phyloP scores from a whole-genome alignment of 2,113 vertebrate genomes.

The Trichomycterus rosablanca region DNA sequence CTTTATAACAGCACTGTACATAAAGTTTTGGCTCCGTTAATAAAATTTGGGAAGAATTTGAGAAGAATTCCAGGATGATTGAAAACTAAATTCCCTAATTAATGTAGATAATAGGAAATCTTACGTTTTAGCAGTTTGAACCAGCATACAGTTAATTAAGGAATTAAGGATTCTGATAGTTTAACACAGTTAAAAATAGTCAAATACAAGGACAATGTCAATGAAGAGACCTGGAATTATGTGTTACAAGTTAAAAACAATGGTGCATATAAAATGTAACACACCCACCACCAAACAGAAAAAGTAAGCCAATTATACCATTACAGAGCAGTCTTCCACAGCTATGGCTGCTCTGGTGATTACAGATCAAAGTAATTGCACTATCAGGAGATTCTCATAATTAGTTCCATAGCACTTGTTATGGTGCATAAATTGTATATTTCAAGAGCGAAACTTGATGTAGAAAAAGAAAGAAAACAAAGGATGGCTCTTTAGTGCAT shows the following conservation, averaged over 20 bases:
- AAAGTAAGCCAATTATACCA: slow-evolving; percentile 48
- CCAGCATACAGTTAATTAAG: no score
- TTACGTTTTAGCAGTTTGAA: no score
- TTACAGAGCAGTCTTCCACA: slow-evolving; percentile 54
- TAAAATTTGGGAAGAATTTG: no score
- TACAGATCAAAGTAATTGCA: slow-evolving; percentile 69
- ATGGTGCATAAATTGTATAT: slow-evolving; percentile 49
- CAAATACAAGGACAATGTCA: no score
- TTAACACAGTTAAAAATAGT: no score
- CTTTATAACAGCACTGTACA: no score
- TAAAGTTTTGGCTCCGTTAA: no score
- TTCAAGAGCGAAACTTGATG: slow-evolving; percentile 52
- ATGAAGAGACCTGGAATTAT: not conserved
- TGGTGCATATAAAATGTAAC: slow-evolving; percentile 24
- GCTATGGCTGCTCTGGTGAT: slow-evolving; percentile 55
- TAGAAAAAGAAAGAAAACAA: slow-evolving; percentile 51
- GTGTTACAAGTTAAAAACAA: slow-evolving; percentile 3
- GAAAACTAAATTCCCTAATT: no score
- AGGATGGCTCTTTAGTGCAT: slow-evolving; percentile 50
- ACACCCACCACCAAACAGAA: slow-evolving; percentile 20
- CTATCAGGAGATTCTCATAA: slow-evolving; percentile 62
- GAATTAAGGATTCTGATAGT: no score
- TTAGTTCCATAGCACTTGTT: slow-evolving; percentile 62
- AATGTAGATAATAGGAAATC: no score
- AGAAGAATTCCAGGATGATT: no score